These are phyloP conservation scores for Brachionus sp. DNA, from an alignment of 1,140 invertebrate species.

Conservation along the genomic window DNA sequence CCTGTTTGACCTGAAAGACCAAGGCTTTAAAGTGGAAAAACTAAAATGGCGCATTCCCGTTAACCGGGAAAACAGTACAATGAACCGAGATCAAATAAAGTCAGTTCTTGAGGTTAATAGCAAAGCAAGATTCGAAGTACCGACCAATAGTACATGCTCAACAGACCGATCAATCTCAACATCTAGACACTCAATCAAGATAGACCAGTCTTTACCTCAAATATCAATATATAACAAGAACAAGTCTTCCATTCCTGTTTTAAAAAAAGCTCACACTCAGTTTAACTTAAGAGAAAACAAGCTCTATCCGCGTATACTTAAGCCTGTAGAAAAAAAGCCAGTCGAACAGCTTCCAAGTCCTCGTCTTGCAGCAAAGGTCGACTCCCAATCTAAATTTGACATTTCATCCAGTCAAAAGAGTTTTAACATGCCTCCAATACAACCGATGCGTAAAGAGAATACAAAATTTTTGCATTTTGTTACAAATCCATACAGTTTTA, in stretches of 20 bases:
- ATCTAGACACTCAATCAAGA: background rate
- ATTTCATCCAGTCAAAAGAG: background rate
- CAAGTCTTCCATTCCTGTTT: background rate
- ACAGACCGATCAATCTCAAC: background rate
- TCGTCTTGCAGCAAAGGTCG: background rate
- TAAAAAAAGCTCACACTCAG: background rate
- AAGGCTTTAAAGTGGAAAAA: background rate
- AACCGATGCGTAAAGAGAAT: background rate
- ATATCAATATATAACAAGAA: background rate
- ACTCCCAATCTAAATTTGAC: background rate
- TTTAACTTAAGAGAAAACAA: background rate
- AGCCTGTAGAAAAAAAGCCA: background rate
- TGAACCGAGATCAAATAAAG: background rate
- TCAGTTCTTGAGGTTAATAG: background rate
- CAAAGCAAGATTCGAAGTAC: background rate
- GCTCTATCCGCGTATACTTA: background rate
- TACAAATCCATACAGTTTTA: background rate
- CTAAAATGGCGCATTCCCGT: background rate
- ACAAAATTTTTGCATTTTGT: slow-evolving; percentile 5
- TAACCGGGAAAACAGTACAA: background rate
- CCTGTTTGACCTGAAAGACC: background rate
- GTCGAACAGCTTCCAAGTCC: background rate
- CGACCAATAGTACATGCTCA: background rate
- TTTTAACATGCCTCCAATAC: background rate
- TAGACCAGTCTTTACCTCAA: background rate